These are phyloP conservation scores for Percopsis transmontana DNA, from an alignment of 2,113 vertebrate species.

Conservation along the genomic window DNA sequence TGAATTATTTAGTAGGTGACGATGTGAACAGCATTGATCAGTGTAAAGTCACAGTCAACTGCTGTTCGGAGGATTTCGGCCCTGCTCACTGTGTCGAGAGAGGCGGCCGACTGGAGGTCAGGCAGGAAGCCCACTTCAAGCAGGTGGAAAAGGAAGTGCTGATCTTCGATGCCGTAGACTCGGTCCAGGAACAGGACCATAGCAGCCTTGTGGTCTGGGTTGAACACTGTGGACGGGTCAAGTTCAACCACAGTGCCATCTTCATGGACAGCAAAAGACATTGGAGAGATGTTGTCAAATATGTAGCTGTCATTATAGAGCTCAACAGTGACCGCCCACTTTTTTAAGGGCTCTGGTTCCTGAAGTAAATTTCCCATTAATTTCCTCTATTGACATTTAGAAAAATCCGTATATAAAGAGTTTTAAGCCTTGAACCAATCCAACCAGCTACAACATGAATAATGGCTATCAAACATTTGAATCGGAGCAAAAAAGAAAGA, in stretches of 20 bases:
- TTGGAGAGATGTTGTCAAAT: too few species aligned
- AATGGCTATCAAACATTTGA: too few species aligned
- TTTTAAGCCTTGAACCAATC: too few species aligned
- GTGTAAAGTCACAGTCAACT: neutral
- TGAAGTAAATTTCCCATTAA: too few species aligned
- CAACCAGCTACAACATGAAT: too few species aligned
- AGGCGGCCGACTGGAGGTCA: slow-evolving; percentile 91
- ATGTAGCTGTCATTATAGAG: too few species aligned
- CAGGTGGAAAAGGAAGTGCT: slow-evolving; percentile 88
- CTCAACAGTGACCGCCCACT: too few species aligned
- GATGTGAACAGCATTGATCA: neutral
- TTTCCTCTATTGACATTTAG: too few species aligned
- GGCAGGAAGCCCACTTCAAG: slow-evolving; percentile 92
- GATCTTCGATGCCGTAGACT: slow-evolving; percentile 90
- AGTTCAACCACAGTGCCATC: slow-evolving; percentile 89
- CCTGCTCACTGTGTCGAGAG: slow-evolving; percentile 86
- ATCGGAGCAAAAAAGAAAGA: too few species aligned
- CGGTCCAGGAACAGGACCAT: slow-evolving; percentile 98
- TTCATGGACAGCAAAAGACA: slow-evolving; percentile 58
- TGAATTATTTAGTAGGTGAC: neutral
- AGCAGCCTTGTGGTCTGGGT: slow-evolving; percentile 96
- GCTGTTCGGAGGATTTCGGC: neutral
- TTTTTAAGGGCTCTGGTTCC: too few species aligned
- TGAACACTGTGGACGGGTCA: slow-evolving; percentile 91
- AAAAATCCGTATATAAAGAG: too few species aligned